These are phyloP conservation scores for Phenganax subtilis DNA, from an alignment of 92 coral and sea anemone species.

Conservation along the genomic window DNA sequence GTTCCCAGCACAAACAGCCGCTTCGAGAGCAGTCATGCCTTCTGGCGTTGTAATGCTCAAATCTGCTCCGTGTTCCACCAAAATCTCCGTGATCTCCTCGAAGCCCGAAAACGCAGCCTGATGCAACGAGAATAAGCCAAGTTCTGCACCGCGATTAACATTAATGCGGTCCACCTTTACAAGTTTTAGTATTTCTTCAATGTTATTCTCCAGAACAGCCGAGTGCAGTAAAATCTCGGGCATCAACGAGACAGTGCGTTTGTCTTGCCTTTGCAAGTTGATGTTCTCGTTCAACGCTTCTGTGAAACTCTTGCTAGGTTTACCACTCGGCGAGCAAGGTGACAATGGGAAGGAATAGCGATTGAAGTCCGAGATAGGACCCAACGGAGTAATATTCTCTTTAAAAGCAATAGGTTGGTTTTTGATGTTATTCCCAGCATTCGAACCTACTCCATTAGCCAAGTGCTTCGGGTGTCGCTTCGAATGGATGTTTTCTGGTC, in stretches of 20 bases:
- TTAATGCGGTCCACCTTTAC: slow-evolving; percentile 66
- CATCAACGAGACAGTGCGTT: slow-evolving; percentile 33
- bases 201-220: slow-evolving; percentile 52
- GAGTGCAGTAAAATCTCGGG: slow-evolving; percentile 67
- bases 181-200: slow-evolving; percentile 61
- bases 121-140: slow-evolving; percentile 66
- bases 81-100: slow-evolving; percentile 45
- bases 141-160: slow-evolving; percentile 53
- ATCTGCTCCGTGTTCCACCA: slow-evolving; percentile 55
- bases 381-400: slow-evolving; percentile 8
- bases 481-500: slow-evolving; percentile 3
- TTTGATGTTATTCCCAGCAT: not conserved
- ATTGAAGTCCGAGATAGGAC: slow-evolving; percentile 13
- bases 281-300: slow-evolving; percentile 25
- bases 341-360: slow-evolving; percentile 31
- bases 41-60: slow-evolving; percentile 56
- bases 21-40: slow-evolving; percentile 58
- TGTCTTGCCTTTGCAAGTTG: slow-evolving; percentile 25
- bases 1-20: slow-evolving; percentile 65
- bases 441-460: not conserved
- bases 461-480: slow-evolving; percentile 4
- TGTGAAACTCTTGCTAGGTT: slow-evolving; percentile 14
- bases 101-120: slow-evolving; percentile 62
- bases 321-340: slow-evolving; percentile 27
- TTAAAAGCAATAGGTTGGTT: slow-evolving; percentile 1